Percentiles rank a stretch among this genome's conserved stretches.
Conservation (phyloP, 2,797 vertebrate genomes). For the Limosa lapponica region DNA sequence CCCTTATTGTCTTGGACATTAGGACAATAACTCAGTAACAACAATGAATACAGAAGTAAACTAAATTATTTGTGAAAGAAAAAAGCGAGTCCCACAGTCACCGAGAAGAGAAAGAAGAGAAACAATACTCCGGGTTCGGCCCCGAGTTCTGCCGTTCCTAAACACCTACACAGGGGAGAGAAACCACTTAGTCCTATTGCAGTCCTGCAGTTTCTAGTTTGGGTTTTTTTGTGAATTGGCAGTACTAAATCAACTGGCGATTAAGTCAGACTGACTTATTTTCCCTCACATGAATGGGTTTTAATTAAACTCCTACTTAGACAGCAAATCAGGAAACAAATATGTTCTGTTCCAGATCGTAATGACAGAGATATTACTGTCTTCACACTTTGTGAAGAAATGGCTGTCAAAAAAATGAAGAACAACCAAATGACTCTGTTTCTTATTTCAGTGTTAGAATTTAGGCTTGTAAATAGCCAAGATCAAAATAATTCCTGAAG, state of each 20-base stretch:
- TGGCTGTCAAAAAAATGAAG: neutral
- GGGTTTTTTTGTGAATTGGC: neutral
- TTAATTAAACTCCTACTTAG: slow-evolving; percentile 35
- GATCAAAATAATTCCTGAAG: neutral
- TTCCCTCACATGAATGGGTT: neutral
- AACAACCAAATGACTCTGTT: neutral
- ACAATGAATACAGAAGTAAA: neutral
- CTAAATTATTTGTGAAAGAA: neutral
- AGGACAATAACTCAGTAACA: neutral
- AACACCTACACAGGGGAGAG: neutral
- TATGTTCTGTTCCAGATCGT: neutral
- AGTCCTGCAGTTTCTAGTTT: neutral
- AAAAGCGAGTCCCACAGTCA: neutral
- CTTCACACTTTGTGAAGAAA: neutral
- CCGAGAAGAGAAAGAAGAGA: neutral
- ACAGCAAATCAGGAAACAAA: slow-evolving; percentile 13
- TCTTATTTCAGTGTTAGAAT: neutral
- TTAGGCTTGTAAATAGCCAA: neutral
- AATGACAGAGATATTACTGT: neutral
- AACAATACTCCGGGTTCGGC: neutral
- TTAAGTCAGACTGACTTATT: slow-evolving; percentile 8
- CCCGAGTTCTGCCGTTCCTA: neutral
- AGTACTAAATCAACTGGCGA: neutral
- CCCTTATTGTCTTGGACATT: neutral
- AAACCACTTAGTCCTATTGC: neutral